These are phyloP conservation scores for Pseudonaja textilis DNA, from an alignment of 2,113 vertebrate species.

Conservation along the genomic window DNA sequence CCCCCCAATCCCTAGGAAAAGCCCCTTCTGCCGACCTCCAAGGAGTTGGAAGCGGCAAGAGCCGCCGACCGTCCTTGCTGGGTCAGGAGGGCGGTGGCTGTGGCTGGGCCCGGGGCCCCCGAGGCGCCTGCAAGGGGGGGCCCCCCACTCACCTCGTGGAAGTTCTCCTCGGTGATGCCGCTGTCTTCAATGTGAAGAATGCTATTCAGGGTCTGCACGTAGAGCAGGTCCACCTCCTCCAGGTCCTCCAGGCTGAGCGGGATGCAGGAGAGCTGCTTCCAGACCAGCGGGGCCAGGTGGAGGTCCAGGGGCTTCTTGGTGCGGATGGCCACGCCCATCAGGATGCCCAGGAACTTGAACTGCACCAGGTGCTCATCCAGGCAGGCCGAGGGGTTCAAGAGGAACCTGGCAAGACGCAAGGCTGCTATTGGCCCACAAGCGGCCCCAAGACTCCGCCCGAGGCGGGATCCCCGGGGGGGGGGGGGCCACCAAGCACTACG, in stretches of 20 bases:
- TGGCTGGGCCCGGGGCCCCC: neutral
- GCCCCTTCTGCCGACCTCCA: neutral
- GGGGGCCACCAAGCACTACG: neutral
- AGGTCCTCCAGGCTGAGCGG: conserved; percentile 82
- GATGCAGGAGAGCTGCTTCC: conserved; percentile 87
- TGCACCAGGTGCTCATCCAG: conserved; percentile 83
- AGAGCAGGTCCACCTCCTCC: conserved; percentile 85
- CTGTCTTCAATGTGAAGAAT: conserved; percentile 93
- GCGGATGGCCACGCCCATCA: conserved; percentile 87
- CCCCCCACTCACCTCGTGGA: conserved; percentile 76
- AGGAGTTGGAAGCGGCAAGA: neutral
- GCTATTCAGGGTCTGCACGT: conserved; percentile 86
- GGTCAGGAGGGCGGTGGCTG: neutral
- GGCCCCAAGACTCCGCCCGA: neutral
- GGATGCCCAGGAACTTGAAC: conserved; percentile 84
- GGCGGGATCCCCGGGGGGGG: rapidly evolving
- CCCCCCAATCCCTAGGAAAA: neutral
- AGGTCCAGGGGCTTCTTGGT: conserved; percentile 86
- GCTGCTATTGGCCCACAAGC: neutral
- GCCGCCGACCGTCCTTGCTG: too few species aligned
- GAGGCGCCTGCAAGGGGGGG: neutral
- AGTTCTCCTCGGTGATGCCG: conserved; percentile 85
- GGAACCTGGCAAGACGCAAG: conserved; percentile 69
- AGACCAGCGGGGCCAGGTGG: conserved; percentile 82
- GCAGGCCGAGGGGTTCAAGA: conserved; percentile 82